Conservation (phyloP, 2,113 vertebrate species). For the Myotis davidii region DNA sequence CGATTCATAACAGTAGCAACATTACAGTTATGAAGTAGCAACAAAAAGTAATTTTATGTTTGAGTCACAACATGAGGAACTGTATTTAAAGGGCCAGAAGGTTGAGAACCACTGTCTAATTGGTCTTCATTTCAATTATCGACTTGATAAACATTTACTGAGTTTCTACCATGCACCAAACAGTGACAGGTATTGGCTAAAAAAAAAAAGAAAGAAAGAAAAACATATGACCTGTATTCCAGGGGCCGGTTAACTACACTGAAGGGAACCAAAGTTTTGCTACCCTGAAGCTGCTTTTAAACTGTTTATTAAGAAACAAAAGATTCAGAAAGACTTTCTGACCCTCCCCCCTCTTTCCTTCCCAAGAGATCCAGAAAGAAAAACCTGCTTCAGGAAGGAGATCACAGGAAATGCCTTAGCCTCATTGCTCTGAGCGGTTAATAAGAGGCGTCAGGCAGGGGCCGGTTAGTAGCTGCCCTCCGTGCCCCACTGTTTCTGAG, state of each 20-base stretch:
- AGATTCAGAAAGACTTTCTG: not conserved
- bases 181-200: not conserved
- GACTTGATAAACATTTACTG: not conserved
- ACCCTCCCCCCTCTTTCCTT: not conserved
- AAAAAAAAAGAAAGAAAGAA: not conserved
- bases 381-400: not conserved
- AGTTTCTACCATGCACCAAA: not conserved
- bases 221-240: not conserved
- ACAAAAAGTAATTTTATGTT: too few relatives aligned
- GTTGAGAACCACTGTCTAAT: not conserved
- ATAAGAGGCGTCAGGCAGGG: not conserved
- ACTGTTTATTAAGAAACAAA: not conserved
- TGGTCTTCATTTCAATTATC: not conserved
- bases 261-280: not conserved
- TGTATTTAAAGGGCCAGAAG: too few relatives aligned
- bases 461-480: not conserved
- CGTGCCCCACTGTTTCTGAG: not conserved
- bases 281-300: not conserved
- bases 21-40: too few relatives aligned
- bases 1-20: too few relatives aligned
- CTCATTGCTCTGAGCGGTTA: not conserved
- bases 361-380: not conserved
- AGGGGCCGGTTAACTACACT: conserved; percentile 1
- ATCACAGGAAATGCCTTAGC: not conserved
- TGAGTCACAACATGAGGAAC: too few relatives aligned